Conservation (phyloP, 2,113 vertebrate genomes). For the Carassius auratus region DNA sequence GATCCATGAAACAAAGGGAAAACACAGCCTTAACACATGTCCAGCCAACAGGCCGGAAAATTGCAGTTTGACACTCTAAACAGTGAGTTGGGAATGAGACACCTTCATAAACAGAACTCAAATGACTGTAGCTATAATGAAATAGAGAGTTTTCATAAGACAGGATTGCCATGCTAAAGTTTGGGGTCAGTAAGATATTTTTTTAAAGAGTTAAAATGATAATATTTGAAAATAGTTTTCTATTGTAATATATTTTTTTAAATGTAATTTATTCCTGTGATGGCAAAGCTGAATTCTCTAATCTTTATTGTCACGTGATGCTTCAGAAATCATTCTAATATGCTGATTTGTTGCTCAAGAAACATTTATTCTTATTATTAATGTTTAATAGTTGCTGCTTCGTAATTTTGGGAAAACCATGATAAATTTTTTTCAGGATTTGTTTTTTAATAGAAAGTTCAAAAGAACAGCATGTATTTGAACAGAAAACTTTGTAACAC, state of each 20-base stretch:
- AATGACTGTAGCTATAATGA: background rate
- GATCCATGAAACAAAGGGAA: background rate
- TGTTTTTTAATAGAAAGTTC: no score
- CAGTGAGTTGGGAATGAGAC: background rate
- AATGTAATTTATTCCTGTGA: no score
- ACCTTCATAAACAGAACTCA: background rate
- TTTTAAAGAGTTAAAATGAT: background rate
- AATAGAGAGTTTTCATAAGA: background rate
- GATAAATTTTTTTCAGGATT: no score
- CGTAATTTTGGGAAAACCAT: no score
- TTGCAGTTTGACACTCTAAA: background rate
- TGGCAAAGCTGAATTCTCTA: no score
- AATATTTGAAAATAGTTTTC: background rate
- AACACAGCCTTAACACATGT: background rate
- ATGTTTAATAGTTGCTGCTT: no score
- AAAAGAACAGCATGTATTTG: no score
- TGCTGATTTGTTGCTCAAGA: no score
- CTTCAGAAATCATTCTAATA: no score
- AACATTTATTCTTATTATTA: no score
- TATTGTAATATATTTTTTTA: no score
- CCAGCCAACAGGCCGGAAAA: background rate
- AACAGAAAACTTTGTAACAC: background rate
- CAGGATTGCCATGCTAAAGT: background rate
- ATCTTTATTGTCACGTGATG: no score
- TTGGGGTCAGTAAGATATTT: background rate